phyloP scores from a whole-genome alignment of 1,140 invertebrate species.

The Steinernema khuongi region DNA sequence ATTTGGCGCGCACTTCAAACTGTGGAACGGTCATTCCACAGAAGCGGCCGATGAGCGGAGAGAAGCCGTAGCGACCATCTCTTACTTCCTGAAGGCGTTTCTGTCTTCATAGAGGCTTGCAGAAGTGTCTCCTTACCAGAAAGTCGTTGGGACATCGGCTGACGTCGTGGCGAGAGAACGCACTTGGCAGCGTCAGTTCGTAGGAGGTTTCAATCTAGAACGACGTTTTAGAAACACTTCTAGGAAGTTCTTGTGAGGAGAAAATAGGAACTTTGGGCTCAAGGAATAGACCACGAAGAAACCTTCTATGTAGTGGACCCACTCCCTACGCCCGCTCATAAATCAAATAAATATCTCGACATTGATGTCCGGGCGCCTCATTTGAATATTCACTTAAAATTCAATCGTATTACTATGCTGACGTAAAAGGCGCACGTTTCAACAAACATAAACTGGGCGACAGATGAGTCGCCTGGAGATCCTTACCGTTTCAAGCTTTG shows the following conservation, averaged over 20 bases:
- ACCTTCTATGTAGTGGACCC: too few relatives aligned
- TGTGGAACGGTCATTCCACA: constrained; percentile 29
- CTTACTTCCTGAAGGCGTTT: constrained; percentile 28
- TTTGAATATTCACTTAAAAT: too few relatives aligned
- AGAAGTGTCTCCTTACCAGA: background rate
- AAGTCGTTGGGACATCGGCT: constrained; percentile 2
- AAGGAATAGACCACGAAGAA: too few relatives aligned
- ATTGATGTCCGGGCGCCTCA: too few relatives aligned
- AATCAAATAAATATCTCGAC: too few relatives aligned
- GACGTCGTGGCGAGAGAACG: background rate
- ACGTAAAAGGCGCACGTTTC: too few relatives aligned
- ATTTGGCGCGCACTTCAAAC: constrained; percentile 26
- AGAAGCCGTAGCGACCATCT: constrained; percentile 38
- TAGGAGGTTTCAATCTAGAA: constrained; percentile 9
- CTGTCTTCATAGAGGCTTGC: background rate
- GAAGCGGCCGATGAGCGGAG: constrained; percentile 33
- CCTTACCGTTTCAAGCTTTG: too few relatives aligned
- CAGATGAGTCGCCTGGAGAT: too few relatives aligned
- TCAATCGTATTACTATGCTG: too few relatives aligned
- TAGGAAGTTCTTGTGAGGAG: too few relatives aligned
- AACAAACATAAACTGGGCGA: too few relatives aligned
- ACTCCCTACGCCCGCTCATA: too few relatives aligned
- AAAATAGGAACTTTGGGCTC: background rate
- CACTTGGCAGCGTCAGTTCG: constrained; percentile 7
- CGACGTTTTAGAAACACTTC: background rate